Evolutionary conservation across 2,888 invertebrate species (phyloP), one percentile per base, ranked within the genome.

Genomic region (Cheilosia variabilis): DNA sequence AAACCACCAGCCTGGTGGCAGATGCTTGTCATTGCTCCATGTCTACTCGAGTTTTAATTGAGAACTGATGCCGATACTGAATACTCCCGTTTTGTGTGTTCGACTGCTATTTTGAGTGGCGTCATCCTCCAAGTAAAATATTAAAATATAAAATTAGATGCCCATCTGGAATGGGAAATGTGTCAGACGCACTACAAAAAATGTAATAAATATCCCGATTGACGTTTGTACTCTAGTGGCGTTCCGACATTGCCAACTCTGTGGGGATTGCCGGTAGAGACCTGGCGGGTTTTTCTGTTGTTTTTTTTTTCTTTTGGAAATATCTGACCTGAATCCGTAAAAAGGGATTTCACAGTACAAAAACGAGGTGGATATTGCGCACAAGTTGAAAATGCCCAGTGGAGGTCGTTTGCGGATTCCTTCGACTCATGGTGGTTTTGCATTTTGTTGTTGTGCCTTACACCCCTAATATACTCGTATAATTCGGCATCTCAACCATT

Each of bases 121-220:
- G 19, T 13, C 22, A 22, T 31, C 27, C 60, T 53, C 13, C 5
- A 34, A n/a, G n/a, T n/a, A n/a, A 84, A 79, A 79, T 75, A 84
- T 84, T 84, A 66, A 75, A 84, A 79, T 71, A 73, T 66, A 82
- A 82, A 75, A 31, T 31, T 69, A 75, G 81, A 63, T 69, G 52
- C n/a, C 58, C 13, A 7, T 19, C 10, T 17, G 17, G 52, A 73
- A 79, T 72, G 80, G n/a, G 58, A 79, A 79, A 79, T 68, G 72
- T 86, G 80, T 80, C 86, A 77, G 77, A 81, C 76, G 72, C 86
- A 83, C 60, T 68, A 65, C 75, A 86, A 77, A 80, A 81, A 69
- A 58, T 55, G 86, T 86, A 86, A 86, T 86, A 86, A 86, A 86
- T 86, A 86, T 86, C 72, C 80, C 76, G 76, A 86, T 80, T 86